Evolutionary conservation across 2,888 invertebrate species (phyloP), one percentile per base, ranked within the genome.

Genomic region (Idaea aversata): DNA sequence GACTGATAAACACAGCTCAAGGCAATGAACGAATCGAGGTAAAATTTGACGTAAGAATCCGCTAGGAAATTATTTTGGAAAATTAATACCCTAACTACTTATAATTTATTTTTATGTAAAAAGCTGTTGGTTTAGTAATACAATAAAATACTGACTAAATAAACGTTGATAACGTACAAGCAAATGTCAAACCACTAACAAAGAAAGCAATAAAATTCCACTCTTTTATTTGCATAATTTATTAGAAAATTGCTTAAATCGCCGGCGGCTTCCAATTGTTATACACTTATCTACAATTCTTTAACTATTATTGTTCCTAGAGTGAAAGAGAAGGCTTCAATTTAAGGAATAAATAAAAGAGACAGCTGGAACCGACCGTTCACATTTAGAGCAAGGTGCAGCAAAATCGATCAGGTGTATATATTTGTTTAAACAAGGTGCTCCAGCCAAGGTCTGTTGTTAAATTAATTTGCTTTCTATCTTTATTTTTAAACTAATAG

Each of bases 341-440:
- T 68, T 66, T 71, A 72, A 74, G 72, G 74, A 78, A 78, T 75
- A 80, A 74, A 80, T 71, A 77, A 77, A 80, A 83, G 76, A 77
- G 86, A 87, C 83, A 83, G 85, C 82, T 82, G 79, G 70, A 74
- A 58, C 60, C 70, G 71, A 74, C 79, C 67, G 71, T 75, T 77
- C 75, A 79, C 81, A 80, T 84, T 85, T 78, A 78, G 80, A 85
- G 88, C 91, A 93, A 93, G 92, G 91, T 93, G 92, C 90, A 89
- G 78, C 77, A 74, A 78, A 84, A 87, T 85, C 85, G 88, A 88
- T 93, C 91, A 92, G 92, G 91, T 92, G 91, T 91, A 84, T 92
- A 47, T 47, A 47, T 47, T 92, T 91, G 87, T 86, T 89, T 84
- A 85, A 82, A 88, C 89, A 90, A 91, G 91, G 90, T 91, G 91